phyloP scores from a whole-genome alignment of 2,888 invertebrate genomes.

The Mimas tiliae region DNA sequence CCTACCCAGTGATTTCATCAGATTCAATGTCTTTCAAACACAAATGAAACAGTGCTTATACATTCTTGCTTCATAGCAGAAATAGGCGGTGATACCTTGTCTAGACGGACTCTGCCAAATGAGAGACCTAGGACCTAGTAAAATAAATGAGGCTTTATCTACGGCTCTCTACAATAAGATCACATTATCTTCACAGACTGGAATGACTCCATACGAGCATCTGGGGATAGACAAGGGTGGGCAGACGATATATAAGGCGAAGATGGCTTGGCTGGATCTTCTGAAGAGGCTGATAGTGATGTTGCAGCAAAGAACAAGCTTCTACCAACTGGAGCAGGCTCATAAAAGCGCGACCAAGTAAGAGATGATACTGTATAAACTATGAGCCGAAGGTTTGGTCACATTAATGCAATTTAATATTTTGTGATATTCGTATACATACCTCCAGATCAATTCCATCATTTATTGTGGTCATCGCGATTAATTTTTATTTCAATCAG shows the following conservation, averaged over 20 bases:
- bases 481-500: too few relatives aligned
- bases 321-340: slow-evolving; percentile 48
- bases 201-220: slow-evolving; percentile 48
- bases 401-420: neutral
- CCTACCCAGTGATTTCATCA: too few relatives aligned
- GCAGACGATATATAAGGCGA: slow-evolving; percentile 53
- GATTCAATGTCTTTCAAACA: too few relatives aligned
- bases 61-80: too few relatives aligned
- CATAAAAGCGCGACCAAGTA: slow-evolving; percentile 67
- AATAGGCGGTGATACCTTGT: too few relatives aligned
- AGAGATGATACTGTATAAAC: slow-evolving; percentile 39
- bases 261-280: slow-evolving; percentile 56
- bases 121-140: too few relatives aligned
- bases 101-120: too few relatives aligned
- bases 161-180: neutral
- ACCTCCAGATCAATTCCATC: too few relatives aligned
- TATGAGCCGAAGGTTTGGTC: neutral
- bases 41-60: too few relatives aligned
- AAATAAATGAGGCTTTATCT: too few relatives aligned
- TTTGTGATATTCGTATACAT: neutral
- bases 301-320: slow-evolving; percentile 49
- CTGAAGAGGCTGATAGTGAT: slow-evolving; percentile 53
- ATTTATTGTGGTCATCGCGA: too few relatives aligned
- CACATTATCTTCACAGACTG: slow-evolving; percentile 40
- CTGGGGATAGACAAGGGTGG: slow-evolving; percentile 68